Base-by-base conservation (phyloP, 2,113 vertebrate genomes). In the Siphamia tubifer region DNA sequence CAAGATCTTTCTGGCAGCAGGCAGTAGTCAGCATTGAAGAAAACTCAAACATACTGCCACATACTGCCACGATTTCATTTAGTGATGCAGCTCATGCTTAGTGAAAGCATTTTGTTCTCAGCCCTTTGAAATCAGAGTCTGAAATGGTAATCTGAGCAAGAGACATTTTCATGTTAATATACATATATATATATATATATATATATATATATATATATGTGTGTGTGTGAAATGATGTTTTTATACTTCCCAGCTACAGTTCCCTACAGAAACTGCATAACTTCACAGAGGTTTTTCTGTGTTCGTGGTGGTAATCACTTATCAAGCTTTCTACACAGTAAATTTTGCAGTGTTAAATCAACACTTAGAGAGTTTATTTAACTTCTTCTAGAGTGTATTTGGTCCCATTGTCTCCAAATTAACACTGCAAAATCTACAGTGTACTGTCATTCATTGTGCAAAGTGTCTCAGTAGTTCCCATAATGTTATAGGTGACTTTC, bases 81-180 rank as follows among this genome's bases (percentile, higher is more conserved):
- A 28, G 53, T 13, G 45, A 65, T 15, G 13, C 31, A 60, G 27
- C 42, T 47, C 36, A 42, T 65, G 68, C 19, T 43, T 34, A 25
- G 42, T 34, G 53, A 40, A 49, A 70, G 43, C 5, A 19, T 69
- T 65, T 74, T 44, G 53, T 68, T 75, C 54, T 43, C 56, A 66
- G 32, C 30, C 13, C 19, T 64, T 60, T 25, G 30, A 20, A 73
- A 16, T 12, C 13, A 15, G 20, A 30, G 2, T 43, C 44, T 51
- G 8, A 54, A 32, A 60, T 36, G 13, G 30, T 38, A 45, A 70
- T 38, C 23, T 20, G 55, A 55, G 45, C 10, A n/a, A n/a, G n/a
- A n/a, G n/a, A n/a, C n/a, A n/a, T n/a, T n/a, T n/a, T n/a, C n/a
- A n/a, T n/a, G n/a, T n/a, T n/a, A n/a, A n/a, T n/a, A n/a, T n/a